Percentiles rank a stretch among this genome's conserved stretches.
phyloP scores from a whole-genome alignment of 2,113 vertebrate species.

The Micromys minutus region DNA sequence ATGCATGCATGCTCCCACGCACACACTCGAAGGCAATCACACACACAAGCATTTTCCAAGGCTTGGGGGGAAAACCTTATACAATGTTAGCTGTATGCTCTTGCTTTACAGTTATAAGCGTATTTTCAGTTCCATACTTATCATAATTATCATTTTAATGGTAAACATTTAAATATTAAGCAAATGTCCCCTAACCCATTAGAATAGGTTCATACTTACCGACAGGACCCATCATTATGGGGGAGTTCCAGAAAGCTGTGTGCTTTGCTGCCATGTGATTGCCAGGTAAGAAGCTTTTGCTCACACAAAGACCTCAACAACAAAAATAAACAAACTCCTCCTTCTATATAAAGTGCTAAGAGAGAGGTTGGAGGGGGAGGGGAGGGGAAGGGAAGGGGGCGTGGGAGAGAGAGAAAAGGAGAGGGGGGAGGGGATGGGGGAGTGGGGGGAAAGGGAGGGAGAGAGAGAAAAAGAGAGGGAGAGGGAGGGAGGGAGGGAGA shows the following conservation, averaged over 20 bases:
- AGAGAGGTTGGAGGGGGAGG: neutral
- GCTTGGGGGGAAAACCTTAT: neutral
- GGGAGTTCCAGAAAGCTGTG: neutral
- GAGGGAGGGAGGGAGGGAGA: too few relatives aligned
- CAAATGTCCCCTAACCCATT: conserved; percentile 24
- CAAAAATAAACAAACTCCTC: neutral
- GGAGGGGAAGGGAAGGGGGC: too few relatives aligned
- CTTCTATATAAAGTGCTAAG: neutral
- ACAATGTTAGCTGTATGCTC: neutral
- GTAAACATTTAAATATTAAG: neutral
- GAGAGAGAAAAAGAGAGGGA: too few relatives aligned
- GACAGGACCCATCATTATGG: neutral
- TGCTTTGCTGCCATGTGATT: neutral
- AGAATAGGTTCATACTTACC: conserved; percentile 33
- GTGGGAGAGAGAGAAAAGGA: too few relatives aligned
- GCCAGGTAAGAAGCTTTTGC: neutral
- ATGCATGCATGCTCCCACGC: neutral
- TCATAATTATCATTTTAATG: conserved; percentile 37
- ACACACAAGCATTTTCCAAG: neutral
- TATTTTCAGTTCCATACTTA: conserved; percentile 48
- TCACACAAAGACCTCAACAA: neutral
- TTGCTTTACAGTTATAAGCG: conserved; percentile 25
- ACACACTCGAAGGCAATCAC: neutral
- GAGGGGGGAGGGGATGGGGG: too few relatives aligned
- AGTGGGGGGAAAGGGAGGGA: too few relatives aligned